Base-by-base conservation (phyloP, 2,888 invertebrate genomes). In the Protodeltote pygarga region DNA sequence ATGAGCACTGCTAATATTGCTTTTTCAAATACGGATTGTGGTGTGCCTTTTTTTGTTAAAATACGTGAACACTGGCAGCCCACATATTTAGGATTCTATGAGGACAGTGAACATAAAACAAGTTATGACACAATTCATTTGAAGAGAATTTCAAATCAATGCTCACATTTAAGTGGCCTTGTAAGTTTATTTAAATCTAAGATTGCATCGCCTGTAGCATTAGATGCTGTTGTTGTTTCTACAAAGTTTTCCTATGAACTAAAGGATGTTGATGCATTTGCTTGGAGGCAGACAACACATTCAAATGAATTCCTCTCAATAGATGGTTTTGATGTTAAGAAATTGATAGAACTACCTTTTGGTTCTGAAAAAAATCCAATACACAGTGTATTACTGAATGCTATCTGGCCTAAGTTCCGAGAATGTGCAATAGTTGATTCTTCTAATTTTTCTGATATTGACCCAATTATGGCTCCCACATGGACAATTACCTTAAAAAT, bases 91-190 rank as follows among this genome's bases (percentile, higher is more conserved):
- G 99, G 99, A 4, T 94, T 97, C 5, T 95, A 95, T 71, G 94
- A 97, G 77, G 95, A 95, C 13, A 94, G 94, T 69, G 95, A 96
- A 31, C 93, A 95, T 27, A 94, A 96, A 65, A 95, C 96, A n/a
- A 95, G 95, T 77, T 98, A 97, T 84, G 97, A 98, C 77, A 97
- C 98, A 93, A 95, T 97, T 33, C 96, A 98, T 79, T 91, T 99
- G 51, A 95, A 95, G 76, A 93, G 94, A 63, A 94, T 95, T 41
- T 97, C 98, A 1, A 93, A 94, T 14, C 95, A 97, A 69, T 97
- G 96, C 75, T 95, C 95, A 65, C 96, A 97, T 86, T 93, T 99
- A 0, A 95, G 95, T 51, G 96, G 96, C 46, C 92, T 99, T 33
- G 88, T 98, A 23, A 95, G 96, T 69, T 89, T 99, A 54, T 99